Conservation (phyloP, 2,113 vertebrate species). For the Pao palembangensis region DNA sequence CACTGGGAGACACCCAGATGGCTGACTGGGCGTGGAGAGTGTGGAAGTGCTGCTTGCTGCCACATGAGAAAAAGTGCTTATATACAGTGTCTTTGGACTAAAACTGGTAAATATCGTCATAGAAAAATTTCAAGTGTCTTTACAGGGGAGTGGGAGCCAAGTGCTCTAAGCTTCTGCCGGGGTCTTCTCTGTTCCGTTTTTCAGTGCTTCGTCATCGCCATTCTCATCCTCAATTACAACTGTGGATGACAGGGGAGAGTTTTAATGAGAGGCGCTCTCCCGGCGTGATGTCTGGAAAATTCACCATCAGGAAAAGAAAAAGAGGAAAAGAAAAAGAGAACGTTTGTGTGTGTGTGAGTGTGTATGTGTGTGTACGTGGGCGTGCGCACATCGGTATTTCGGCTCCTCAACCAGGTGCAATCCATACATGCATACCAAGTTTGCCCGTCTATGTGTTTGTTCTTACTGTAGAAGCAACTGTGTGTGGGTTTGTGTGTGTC, state of each 20-base stretch:
- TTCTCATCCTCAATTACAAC: slow-evolving; percentile 76
- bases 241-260: slow-evolving; percentile 66
- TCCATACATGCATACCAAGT: slow-evolving; percentile 18
- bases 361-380: slow-evolving; percentile 11
- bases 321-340: not conserved
- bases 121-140: slow-evolving; percentile 72
- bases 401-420: slow-evolving; percentile 24
- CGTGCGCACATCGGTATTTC: slow-evolving; percentile 1
- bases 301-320: slow-evolving; percentile 9
- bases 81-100: slow-evolving; percentile 80
- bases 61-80: slow-evolving; percentile 76
- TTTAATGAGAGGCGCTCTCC: slow-evolving; percentile 46
- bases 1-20: slow-evolving; percentile 51
- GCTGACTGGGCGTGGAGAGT: slow-evolving; percentile 55
- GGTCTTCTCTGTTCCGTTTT: slow-evolving; percentile 76
- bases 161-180: slow-evolving; percentile 69
- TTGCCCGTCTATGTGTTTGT: slow-evolving; percentile 21
- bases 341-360: not conserved
- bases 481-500: slow-evolving; percentile 15
- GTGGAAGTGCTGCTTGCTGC: slow-evolving; percentile 75
- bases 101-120: slow-evolving; percentile 71
- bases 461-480: slow-evolving; percentile 21
- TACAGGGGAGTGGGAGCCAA: slow-evolving; percentile 22
- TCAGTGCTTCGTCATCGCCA: slow-evolving; percentile 63
- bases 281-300: slow-evolving; percentile 49